Conservation (phyloP, 1,140 invertebrate species). For the Drosophila ambigua region DNA sequence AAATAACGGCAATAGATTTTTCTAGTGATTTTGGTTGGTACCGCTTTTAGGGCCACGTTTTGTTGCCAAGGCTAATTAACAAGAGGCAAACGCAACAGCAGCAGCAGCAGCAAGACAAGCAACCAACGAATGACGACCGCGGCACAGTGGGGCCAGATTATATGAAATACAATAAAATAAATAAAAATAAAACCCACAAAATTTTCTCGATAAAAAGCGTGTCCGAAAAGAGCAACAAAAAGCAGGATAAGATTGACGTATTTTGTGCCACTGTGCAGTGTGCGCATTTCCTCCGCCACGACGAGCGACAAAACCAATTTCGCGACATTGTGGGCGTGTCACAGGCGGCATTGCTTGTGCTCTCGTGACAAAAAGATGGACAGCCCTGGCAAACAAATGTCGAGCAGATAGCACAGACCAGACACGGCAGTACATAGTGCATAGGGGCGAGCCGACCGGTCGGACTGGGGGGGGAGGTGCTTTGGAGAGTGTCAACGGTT, state of each 20-base stretch:
- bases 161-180: too few species aligned
- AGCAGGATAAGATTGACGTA: too few species aligned
- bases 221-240: background rate
- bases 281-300: slow-evolving; percentile 20
- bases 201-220: background rate
- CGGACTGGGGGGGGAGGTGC: background rate
- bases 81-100: slow-evolving; percentile 15
- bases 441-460: slow-evolving; percentile 39
- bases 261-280: slow-evolving; percentile 36
- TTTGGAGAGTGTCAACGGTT: slow-evolving; percentile 62
- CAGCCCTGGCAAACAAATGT: slow-evolving; percentile 70
- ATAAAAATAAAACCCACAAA: too few species aligned
- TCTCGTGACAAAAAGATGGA: slow-evolving; percentile 78
- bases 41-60: slow-evolving; percentile 24
- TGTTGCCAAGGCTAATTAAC: slow-evolving; percentile 69
- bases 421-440: slow-evolving; percentile 50
- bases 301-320: slow-evolving; percentile 57
- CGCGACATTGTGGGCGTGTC: slow-evolving; percentile 67
- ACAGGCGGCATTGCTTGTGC: slow-evolving; percentile 18
- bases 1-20: slow-evolving; percentile 49
- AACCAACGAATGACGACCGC: background rate
- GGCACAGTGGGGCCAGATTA: background rate
- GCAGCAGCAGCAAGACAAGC: background rate
- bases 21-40: slow-evolving; percentile 2
- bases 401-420: slow-evolving; percentile 46